Evolutionary conservation across 2,113 vertebrate species (phyloP).

Genomic region (Pyrgilauda ruficollis): DNA sequence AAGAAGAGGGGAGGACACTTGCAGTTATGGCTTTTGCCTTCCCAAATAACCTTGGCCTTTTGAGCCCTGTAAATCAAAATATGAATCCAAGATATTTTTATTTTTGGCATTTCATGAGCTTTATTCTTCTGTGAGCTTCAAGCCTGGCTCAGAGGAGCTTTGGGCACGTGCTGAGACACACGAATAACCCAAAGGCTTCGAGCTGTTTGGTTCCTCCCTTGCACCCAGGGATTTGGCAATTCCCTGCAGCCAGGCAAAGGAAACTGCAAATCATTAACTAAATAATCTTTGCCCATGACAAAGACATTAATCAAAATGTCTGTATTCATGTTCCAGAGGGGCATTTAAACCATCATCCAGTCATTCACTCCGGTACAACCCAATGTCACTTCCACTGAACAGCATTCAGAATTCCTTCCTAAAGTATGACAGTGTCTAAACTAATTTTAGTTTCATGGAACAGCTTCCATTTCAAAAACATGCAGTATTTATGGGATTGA

Average conservation of each 20-base stretch:
- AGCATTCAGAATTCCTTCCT: not conserved
- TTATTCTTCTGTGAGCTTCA: not conserved
- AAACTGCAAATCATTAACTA: conserved; percentile 39
- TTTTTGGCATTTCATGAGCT: not conserved
- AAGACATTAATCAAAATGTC: conserved; percentile 49
- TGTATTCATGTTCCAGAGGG: not conserved
- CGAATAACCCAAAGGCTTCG: not conserved
- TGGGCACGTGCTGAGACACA: not conserved
- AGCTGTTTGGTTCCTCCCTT: not conserved
- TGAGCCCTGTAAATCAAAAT: not conserved
- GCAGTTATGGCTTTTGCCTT: not conserved
- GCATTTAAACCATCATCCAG: conserved; percentile 32
- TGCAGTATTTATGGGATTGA: conserved; percentile 1
- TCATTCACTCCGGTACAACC: not conserved
- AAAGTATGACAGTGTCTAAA: not conserved
- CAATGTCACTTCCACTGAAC: not conserved
- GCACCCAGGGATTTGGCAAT: conserved; percentile 25
- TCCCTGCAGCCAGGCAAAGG: conserved; percentile 20
- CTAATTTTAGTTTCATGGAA: conserved; percentile 38
- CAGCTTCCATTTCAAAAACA: not conserved
- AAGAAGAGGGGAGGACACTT: accelerated
- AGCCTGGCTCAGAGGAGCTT: not conserved
- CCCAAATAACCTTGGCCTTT: not conserved
- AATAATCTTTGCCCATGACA: conserved; percentile 50
- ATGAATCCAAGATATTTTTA: not conserved